Percentiles rank a stretch among this genome's conserved stretches.
Evolutionary conservation across 2,888 invertebrate species (phyloP).

Genomic region (Cryptocephalus moraei): DNA sequence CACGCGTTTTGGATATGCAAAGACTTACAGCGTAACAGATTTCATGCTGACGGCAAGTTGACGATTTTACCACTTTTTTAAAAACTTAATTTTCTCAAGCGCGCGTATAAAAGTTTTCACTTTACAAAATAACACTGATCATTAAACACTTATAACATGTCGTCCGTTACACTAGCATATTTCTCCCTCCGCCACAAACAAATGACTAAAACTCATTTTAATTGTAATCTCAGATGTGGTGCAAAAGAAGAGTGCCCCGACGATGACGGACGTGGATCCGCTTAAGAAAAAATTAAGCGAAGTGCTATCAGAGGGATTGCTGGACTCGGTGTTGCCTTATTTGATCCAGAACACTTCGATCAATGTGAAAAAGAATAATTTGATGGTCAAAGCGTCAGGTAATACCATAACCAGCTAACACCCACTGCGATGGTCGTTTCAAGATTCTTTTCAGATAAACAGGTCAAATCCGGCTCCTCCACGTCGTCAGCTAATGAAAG

Average conservation of each 20-base stretch:
- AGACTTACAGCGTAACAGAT: too few species aligned
- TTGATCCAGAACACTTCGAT: constrained; percentile 39
- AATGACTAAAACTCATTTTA: too few species aligned
- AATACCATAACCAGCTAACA: not conserved
- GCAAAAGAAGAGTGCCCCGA: not conserved
- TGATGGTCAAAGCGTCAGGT: not conserved
- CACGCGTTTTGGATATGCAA: too few species aligned
- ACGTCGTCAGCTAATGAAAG: not conserved
- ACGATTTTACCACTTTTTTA: too few species aligned
- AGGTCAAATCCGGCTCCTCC: constrained; percentile 1
- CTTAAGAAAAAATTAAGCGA: constrained; percentile 36
- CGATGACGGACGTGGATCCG: constrained; percentile 15
- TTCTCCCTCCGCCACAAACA: too few species aligned
- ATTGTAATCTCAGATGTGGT: not conserved
- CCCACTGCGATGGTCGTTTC: not conserved
- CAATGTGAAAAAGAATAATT: constrained; percentile 24
- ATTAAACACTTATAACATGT: too few species aligned
- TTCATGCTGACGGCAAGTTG: too few species aligned
- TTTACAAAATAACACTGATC: too few species aligned
- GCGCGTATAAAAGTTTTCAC: too few species aligned
- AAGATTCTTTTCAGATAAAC: constrained; percentile 2
- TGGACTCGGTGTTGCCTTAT: constrained; percentile 74
- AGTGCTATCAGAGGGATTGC: constrained; percentile 69
- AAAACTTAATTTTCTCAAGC: too few species aligned
- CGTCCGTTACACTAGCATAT: too few species aligned